A percentile compares a stretch with the other conserved stretches of the same genome.
phyloP scores from a whole-genome alignment of 2,888 invertebrate species.

The Mayetiola destructor region DNA sequence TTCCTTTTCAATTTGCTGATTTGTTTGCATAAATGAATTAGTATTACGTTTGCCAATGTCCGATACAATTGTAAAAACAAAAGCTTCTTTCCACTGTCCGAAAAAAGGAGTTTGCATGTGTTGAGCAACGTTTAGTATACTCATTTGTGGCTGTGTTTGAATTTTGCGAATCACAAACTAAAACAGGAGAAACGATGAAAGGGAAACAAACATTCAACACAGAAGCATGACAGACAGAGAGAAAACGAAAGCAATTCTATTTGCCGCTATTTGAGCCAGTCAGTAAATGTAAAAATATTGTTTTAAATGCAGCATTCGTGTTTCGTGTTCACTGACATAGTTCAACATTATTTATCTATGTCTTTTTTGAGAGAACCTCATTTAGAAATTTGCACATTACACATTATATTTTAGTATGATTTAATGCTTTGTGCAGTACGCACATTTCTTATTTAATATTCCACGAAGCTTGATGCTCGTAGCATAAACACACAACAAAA shows the following conservation, averaged over 20 bases:
- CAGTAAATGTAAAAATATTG: slow-evolving; percentile 1
- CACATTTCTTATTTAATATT: too few species aligned
- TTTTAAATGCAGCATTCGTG: too few species aligned
- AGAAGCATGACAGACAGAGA: neutral
- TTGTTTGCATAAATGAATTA: too few species aligned
- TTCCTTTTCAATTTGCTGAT: slow-evolving; percentile 6
- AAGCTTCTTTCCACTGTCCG: neutral
- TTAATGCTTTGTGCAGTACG: slow-evolving; percentile 2
- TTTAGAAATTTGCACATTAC: slow-evolving; percentile 2
- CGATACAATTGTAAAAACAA: too few species aligned
- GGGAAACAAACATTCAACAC: too few species aligned
- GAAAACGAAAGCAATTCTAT: neutral
- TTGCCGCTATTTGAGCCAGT: neutral
- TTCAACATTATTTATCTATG: slow-evolving; percentile 12
- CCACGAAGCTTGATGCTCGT: neutral
- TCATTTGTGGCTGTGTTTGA: slow-evolving; percentile 8
- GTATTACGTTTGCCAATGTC: too few species aligned
- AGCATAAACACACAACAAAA: neutral
- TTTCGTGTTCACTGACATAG: slow-evolving; percentile 9
- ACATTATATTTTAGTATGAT: slow-evolving; percentile 12
- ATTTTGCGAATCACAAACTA: too few species aligned
- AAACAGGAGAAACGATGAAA: too few species aligned
- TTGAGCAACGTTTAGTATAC: neutral
- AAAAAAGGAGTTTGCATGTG: neutral
- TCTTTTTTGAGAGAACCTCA: slow-evolving; percentile 4